These are phyloP conservation scores for Ectropis grisescens DNA, from an alignment of 1,140 invertebrate species.

Conservation along the genomic window DNA sequence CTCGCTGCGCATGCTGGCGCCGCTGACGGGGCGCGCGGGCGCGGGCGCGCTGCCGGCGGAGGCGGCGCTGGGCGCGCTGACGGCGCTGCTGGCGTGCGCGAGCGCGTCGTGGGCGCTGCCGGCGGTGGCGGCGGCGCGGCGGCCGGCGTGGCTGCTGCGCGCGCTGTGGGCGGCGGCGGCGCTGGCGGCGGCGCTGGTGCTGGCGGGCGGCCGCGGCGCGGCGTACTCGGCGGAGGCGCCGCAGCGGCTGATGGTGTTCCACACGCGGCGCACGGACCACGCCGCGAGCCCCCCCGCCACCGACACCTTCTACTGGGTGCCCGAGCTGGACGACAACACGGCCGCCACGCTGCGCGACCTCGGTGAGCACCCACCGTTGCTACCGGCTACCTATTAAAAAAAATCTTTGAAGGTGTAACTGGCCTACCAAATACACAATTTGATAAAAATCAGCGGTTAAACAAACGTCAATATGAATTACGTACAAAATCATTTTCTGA, in stretches of 20 bases:
- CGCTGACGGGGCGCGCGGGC: conserved; percentile 87
- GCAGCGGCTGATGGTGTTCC: conserved; percentile 75
- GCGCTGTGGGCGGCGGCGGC: conserved; percentile 4
- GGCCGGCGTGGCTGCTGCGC: conserved; percentile 8
- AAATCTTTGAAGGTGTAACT: no score
- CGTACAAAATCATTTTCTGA: no score
- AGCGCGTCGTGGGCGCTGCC: conserved; percentile 34
- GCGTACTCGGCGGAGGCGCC: conserved; percentile 80
- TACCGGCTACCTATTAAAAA: no score
- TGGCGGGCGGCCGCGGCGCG: conserved; percentile 67
- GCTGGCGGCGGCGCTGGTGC: conserved; percentile 12
- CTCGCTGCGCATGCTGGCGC: conserved; percentile 74
- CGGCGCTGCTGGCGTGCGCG: conserved; percentile 20
- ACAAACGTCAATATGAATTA: no score
- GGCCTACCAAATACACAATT: no score
- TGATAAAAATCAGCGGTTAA: no score
- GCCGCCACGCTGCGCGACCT: conserved; percentile 73
- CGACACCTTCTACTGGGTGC: conserved; percentile 78
- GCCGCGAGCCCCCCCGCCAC: conserved; percentile 2
- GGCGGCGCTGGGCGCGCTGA: conserved; percentile 26
- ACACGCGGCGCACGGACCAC: conserved; percentile 38
- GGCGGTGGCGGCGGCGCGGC: conserved; percentile 16
- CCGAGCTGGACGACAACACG: conserved; percentile 82
- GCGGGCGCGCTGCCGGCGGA: conserved; percentile 73
- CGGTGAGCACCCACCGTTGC: no score